A percentile compares a stretch with the other conserved stretches of the same genome.
These are phyloP conservation scores for Rhinoptilus africanus DNA, from an alignment of 2,113 vertebrate species.

Conservation along the genomic window DNA sequence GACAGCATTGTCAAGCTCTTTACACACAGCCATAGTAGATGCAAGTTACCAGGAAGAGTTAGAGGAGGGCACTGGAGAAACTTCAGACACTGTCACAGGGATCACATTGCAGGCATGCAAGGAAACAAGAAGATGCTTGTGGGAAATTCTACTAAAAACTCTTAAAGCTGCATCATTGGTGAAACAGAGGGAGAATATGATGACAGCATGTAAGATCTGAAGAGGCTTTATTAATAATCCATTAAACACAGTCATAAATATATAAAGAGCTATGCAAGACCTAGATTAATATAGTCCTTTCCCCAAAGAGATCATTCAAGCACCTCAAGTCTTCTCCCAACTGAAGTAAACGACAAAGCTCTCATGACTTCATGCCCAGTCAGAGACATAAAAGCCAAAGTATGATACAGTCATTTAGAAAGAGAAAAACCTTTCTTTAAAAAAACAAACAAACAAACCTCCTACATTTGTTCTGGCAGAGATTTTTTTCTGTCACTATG, in stretches of 20 bases:
- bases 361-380: neutral
- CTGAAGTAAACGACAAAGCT: neutral
- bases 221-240: conserved; percentile 37
- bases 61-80: neutral
- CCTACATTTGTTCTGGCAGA: neutral
- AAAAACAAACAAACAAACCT: neutral
- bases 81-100: neutral
- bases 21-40: neutral
- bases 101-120: neutral
- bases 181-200: neutral
- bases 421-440: neutral
- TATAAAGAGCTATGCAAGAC: neutral
- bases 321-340: neutral
- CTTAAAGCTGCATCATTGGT: neutral
- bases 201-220: conserved; percentile 1
- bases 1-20: neutral
- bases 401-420: neutral
- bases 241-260: conserved; percentile 30
- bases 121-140: neutral
- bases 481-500: neutral
- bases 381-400: neutral
- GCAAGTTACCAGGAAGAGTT: neutral
- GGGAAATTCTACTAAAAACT: neutral
- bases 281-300: conserved; percentile 19
- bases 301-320: neutral